Evolutionary conservation across 2,113 vertebrate genomes (phyloP), one percentile per base, ranked within the genome.

Genomic region (Otocyon megalotis): DNA sequence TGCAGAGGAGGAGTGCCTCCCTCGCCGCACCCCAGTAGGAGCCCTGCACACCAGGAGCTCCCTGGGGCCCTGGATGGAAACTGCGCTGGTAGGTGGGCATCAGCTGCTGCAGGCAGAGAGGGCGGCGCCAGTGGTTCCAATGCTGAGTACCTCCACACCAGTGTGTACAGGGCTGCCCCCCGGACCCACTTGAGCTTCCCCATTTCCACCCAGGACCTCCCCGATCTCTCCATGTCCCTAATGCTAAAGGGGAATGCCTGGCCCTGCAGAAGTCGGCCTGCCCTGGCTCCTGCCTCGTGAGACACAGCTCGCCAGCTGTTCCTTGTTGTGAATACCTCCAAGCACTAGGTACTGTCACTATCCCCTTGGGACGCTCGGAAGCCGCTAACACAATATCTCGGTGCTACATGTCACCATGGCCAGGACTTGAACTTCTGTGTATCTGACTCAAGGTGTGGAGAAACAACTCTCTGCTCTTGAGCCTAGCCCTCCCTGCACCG

Each of bases 321-420:
- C 5, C 3, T 37, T 11, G 24, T 1, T 28, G 37, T 13, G 32
- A 56, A 4, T 11, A 22, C 0, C 24, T 13, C n/a, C 9, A 1
- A 1, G 56, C 69, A 67, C 32, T 0, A 13, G 30, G 14, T 2
- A 3, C 1, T 1, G 35, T 3, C n/a, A 1, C 30, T 4, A 2
- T 35, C 50, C 65, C 54, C 16, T 1, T 0, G 9, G 35, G n/a
- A 35, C 22, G 7, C 32, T 28, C 37, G 1, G 60, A 60, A 60
- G 5, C 54, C 4, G 17, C 32, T 20, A 69, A n/a, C 67, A 35
- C 32, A 35, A 10, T 35, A n/a, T n/a, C 32, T 20, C 32, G 19
- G 67, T 20, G 32, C 72, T 17, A 13, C 32, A 50, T 20, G 63
- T 63, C 53, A 14, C 35, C 4, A n/a, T 0, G 11, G 86, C 30